Evolutionary conservation across 2,113 vertebrate species (phyloP).

Genomic region (Glaucomys volans): DNA sequence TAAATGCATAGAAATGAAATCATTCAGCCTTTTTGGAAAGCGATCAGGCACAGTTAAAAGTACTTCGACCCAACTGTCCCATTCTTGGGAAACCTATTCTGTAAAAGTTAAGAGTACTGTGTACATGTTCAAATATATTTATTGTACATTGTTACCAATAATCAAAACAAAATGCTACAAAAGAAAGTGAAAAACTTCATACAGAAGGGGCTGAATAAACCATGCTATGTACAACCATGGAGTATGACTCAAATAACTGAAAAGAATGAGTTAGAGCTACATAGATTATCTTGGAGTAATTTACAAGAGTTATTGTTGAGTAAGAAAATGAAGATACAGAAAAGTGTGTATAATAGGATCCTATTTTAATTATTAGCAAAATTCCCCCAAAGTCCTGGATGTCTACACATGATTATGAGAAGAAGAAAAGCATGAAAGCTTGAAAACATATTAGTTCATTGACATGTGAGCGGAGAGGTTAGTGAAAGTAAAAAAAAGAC

Average conservation of each 20-base stretch:
- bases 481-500: neutral
- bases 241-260: neutral
- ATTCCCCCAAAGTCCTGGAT: neutral
- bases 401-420: neutral
- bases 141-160: neutral
- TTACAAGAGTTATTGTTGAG: neutral
- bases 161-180: neutral
- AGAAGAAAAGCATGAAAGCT: neutral
- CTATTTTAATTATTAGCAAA: slow-evolving; percentile 1
- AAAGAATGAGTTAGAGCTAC: neutral
- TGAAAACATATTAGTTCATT: neutral
- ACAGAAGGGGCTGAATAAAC: neutral
- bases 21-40: neutral
- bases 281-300: neutral
- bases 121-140: neutral
- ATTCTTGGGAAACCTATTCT: neutral
- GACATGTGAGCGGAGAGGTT: neutral
- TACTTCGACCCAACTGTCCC: neutral
- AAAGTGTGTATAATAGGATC: neutral
- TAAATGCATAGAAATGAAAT: neutral
- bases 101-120: neutral
- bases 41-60: neutral
- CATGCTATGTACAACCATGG: neutral
- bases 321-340: neutral
- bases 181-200: neutral